A percentile compares a stretch with the other conserved stretches of the same genome.
Conservation (phyloP, 2,113 vertebrate species). For the Oryzias celebensis region DNA sequence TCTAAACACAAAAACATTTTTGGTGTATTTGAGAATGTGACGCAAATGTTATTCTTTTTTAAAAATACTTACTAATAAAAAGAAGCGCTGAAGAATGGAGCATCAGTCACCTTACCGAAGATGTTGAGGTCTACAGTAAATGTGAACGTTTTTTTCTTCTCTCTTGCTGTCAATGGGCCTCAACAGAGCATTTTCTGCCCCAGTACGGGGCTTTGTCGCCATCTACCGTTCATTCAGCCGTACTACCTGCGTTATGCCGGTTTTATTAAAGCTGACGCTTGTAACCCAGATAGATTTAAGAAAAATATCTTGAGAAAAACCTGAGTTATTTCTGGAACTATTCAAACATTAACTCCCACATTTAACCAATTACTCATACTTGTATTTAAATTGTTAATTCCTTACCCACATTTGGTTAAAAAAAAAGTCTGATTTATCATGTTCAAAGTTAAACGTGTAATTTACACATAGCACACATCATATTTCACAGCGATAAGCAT, state of each 20-base stretch:
- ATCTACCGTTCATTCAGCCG: slow-evolving; percentile 8
- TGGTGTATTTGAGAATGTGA: no score
- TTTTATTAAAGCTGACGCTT: not conserved
- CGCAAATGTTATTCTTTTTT: no score
- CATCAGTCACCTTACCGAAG: slow-evolving; percentile 41
- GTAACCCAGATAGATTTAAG: not conserved
- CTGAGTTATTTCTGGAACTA: no score
- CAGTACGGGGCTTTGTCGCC: not conserved
- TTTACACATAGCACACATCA: not conserved
- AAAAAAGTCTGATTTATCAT: slow-evolving; percentile 4
- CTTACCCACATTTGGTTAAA: not conserved
- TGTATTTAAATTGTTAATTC: not conserved
- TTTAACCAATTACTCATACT: not conserved
- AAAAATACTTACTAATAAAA: slow-evolving; percentile 33
- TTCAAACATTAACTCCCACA: not conserved
- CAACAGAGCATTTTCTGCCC: no score
- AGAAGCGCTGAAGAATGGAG: not conserved
- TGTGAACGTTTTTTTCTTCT: not conserved
- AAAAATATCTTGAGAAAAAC: no score
- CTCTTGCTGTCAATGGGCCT: slow-evolving; percentile 31
- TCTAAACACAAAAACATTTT: no score
- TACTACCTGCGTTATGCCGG: not conserved
- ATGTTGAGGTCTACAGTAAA: slow-evolving; percentile 32
- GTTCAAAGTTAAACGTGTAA: slow-evolving; percentile 13
- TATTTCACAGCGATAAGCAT: not conserved